Base-by-base conservation (phyloP, 2,797 vertebrate species). In the Xiphophorus birchmanni region DNA sequence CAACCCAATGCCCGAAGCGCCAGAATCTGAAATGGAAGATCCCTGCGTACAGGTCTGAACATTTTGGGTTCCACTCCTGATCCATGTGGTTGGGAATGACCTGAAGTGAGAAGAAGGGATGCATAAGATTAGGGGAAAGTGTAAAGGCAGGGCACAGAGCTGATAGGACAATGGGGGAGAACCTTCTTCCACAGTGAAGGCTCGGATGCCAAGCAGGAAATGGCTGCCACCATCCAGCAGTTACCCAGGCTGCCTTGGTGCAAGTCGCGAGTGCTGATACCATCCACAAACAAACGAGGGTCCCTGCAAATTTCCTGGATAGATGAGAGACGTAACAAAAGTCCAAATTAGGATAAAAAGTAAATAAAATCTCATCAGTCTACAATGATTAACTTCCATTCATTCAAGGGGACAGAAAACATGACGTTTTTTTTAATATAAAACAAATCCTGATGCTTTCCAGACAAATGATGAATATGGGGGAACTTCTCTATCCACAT, bases 161-260 rank as follows among this genome's bases (percentile, higher is more conserved):
- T 1, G 4, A 10, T 26, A 18, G 9, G 5, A 21, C 4, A 56
- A 47, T 54, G 13, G 60, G 67, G 26, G 42, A 45, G 42, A 77
- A 93, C 93, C 92, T 93, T 93, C 93, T 95, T 96, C 96, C 96
- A 97, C 18, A 97, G 92, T 1, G 94, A 96, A 0, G 96, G 94
- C 83, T 96, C 95, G 0, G 95, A 95, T 1, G 96, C 95, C 12
- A 97, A 78, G 79, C 96, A 97, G 60, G 97, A 97, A 78, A 95
- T 96, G 47, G 97, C 96, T 0, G 97, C 97, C 76, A 97, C 96
- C 94, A 97, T 97, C 97, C 97, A 97, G 92, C 97, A 97, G 92
- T 97, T 97, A 56, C 97, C 96, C 94, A 97, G 93, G 85, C 96
- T 96, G 84, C 97, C 97, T 86, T 97, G 96, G 90, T 97, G 95